Evolutionary conservation across 2,888 invertebrate species (phyloP).

Genomic region (Limnephilus auricula): DNA sequence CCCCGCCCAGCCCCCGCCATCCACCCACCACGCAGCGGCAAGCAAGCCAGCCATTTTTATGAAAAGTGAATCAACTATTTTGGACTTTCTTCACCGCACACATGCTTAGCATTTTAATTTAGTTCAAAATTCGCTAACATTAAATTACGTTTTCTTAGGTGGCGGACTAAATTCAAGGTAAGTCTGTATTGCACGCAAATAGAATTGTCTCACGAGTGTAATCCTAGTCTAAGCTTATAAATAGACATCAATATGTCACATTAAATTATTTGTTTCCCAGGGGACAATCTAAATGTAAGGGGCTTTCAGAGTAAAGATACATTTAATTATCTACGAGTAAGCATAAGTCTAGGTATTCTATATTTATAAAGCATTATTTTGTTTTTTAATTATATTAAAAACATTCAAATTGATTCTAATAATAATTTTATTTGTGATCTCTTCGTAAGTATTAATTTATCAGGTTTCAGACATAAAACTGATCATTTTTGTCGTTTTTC

Average conservation of each 20-base stretch:
- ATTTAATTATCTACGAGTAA: neutral
- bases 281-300: neutral
- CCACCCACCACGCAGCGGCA: neutral
- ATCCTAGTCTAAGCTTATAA: neutral
- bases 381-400: no score
- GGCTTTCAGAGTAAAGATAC: accelerated
- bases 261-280: neutral
- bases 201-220: neutral
- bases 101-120: constrained; percentile 11
- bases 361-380: no score
- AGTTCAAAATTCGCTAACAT: neutral
- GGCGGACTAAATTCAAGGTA: neutral
- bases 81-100: neutral
- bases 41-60: constrained; percentile 15
- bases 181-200: neutral
- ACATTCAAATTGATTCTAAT: no score
- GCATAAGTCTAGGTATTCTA: neutral
- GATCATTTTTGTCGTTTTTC: no score
- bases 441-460: no score
- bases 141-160: neutral
- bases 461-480: no score
- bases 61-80: constrained; percentile 22
- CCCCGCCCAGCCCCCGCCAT: neutral
- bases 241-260: neutral
- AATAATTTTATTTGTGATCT: no score